A percentile compares a stretch with the other conserved stretches of the same genome.
phyloP scores from a whole-genome alignment of 1,140 invertebrate species.

The Apis mellifera region Amel_HAv3.1 CM009944.2:8527501-8528000 shows the following conservation, averaged over 20 bases:
- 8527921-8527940: neutral
- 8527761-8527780: constrained; percentile 75
- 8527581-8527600: constrained; percentile 26
- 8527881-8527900: neutral
- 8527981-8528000: constrained; percentile 69
- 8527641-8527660: no score
- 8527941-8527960: neutral
- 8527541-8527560: constrained; percentile 34
- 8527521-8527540: neutral
- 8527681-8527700: neutral
- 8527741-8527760: constrained; percentile 76
- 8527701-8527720: constrained; percentile 56
- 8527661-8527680: no score
- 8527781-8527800: constrained; percentile 76
- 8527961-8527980: neutral
- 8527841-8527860: constrained; percentile 49
- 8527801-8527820: constrained; percentile 76
- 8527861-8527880: constrained; percentile 40
- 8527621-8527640: no score
- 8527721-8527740: constrained; percentile 49
- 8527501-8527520: constrained; percentile 2
- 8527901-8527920: neutral
- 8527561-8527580: constrained; percentile 49
- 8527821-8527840: constrained; percentile 75
- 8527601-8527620: no score